Evolutionary conservation across 2,888 invertebrate species (phyloP).

Genomic region (Xiphydria camelus): DNA sequence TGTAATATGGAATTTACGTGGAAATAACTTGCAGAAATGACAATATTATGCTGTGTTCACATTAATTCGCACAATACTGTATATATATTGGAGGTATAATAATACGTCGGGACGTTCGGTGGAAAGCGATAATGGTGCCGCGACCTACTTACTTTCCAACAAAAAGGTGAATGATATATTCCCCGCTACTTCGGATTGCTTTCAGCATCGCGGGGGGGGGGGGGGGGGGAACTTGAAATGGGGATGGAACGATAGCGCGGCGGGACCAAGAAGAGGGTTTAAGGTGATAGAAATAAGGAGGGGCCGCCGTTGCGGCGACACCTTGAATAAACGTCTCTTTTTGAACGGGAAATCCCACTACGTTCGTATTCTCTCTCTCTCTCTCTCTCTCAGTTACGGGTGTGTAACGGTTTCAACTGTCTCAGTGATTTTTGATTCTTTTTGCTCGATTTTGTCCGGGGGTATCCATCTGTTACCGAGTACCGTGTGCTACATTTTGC

Average conservation of each 20-base stretch:
- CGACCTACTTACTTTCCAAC: constrained; percentile 32
- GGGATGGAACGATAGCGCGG: constrained; percentile 9
- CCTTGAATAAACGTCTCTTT: constrained; percentile 30
- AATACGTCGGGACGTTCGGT: constrained; percentile 19
- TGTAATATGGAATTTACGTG: no score
- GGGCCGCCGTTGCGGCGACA: constrained; percentile 10
- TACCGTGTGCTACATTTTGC: no score
- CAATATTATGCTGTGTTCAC: no score
- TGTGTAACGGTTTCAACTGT: no score
- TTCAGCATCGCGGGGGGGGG: background rate
- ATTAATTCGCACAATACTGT: no score
- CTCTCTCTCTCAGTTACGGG: no score
- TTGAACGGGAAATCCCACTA: constrained; percentile 11
- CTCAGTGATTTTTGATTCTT: no score
- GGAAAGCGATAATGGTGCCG: constrained; percentile 33
- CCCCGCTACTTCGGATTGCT: constrained; percentile 5
- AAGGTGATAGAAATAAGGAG: constrained; percentile 30
- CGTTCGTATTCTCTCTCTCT: no score
- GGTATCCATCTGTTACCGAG: no score
- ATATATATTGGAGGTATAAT: background rate
- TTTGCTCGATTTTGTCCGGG: no score
- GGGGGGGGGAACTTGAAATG: constrained; percentile 1
- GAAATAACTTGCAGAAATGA: no score
- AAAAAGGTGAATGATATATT: constrained; percentile 30
- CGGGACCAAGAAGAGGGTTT: constrained; percentile 18